These are phyloP conservation scores for Centrocercus urophasianus DNA, from an alignment of 2,113 vertebrate species.

Conservation along the genomic window DNA sequence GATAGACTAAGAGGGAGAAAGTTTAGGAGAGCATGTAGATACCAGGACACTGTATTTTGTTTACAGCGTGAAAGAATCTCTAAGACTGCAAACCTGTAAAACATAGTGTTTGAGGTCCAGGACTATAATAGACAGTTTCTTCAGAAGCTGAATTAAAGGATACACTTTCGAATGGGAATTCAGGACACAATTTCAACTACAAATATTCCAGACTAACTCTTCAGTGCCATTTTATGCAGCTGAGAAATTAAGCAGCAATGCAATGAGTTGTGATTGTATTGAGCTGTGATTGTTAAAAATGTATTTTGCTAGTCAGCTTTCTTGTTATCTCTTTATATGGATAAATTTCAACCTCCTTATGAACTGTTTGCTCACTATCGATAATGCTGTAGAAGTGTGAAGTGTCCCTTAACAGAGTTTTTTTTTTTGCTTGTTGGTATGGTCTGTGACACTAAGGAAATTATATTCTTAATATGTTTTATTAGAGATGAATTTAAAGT, in stretches of 20 bases:
- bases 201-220: neutral
- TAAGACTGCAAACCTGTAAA: neutral
- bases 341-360: neutral
- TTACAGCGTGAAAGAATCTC: neutral
- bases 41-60: neutral
- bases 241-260: neutral
- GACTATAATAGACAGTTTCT: neutral
- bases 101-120: neutral
- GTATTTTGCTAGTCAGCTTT: neutral
- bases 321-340: neutral
- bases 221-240: neutral
- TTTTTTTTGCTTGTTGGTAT: neutral
- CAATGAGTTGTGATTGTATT: neutral
- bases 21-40: neutral
- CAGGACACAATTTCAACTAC: neutral
- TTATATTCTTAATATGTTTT: neutral
- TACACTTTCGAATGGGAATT: neutral
- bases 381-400: neutral
- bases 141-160: neutral
- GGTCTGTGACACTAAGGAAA: neutral
- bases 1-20: neutral
- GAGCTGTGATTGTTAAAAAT: neutral
- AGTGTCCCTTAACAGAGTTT: neutral
- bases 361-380: neutral
- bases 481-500: conserved; percentile 21